These are phyloP conservation scores for Oikopleura vanhoeffeni DNA, from an alignment of 23 tunicate genomes.

Conservation along the genomic window DNA sequence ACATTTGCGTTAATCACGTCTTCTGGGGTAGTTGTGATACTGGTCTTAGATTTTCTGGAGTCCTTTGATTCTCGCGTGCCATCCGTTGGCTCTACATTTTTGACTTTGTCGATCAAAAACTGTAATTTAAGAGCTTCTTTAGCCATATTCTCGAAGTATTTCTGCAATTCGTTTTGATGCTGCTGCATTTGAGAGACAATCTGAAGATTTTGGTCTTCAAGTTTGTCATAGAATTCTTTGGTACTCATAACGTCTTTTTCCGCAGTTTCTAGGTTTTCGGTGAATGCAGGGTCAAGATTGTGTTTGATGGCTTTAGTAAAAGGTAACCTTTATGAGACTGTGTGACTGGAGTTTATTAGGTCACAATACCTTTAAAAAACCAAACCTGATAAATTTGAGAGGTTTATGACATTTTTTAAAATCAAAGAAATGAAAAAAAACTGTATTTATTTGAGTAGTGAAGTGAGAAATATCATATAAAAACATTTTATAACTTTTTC, in stretches of 20 bases:
- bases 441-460: too few species aligned
- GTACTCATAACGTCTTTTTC: conserved; percentile 37
- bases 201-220: conserved; percentile 94
- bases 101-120: conserved; percentile 12
- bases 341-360: too few species aligned
- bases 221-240: conserved; percentile 59
- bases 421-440: too few species aligned
- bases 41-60: neutral
- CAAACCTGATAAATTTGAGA: too few species aligned
- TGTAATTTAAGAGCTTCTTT: conserved; percentile 73
- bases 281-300: conserved; percentile 30
- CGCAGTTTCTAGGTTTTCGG: conserved; percentile 21
- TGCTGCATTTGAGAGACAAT: conserved; percentile 45
- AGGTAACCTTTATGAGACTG: too few species aligned
- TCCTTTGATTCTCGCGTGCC: neutral
- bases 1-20: neutral
- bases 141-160: conserved; percentile 61
- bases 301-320: too few species aligned
- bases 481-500: too few species aligned
- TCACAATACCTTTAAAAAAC: too few species aligned
- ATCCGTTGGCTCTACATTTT: neutral
- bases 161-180: conserved; percentile 52
- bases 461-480: too few species aligned
- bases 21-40: neutral
- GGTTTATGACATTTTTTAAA: too few species aligned